Evolutionary conservation across 2,113 vertebrate species (phyloP), one percentile per base, ranked within the genome.

Genomic region (Equus przewalskii): DNA sequence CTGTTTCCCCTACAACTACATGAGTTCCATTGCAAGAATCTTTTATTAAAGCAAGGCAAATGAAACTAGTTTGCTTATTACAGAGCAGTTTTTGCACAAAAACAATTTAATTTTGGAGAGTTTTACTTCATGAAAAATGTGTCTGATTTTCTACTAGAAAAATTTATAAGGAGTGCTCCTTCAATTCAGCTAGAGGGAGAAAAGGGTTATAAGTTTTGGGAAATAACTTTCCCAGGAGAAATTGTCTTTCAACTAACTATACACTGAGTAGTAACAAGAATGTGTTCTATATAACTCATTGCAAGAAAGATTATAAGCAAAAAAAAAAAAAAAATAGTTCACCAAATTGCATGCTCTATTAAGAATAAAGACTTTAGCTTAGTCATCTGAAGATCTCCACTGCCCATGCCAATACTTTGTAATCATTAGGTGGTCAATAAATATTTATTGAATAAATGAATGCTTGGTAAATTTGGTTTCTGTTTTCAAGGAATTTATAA

Each of bases 71-170:
- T 72, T 75, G 7, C 44, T 30, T 65, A 49, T 30, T 72, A 41
- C 21, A 80, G 21, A 67, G 15, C 7, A 78, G 1, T 75, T 64
- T 91, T 89, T 80, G 30, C 16, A 54, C 54, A 56, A 54, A 85
- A 80, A 70, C 14, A 64, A 36, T 51, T 91, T 30, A 6, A 81
- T 72, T 36, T 86, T 62, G 16, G 18, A 64, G 7, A 89, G 22
- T 89, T 88, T 88, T 95, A 62, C 13, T 64, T 97, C 33, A 89
- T 54, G 36, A 89, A 1, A 93, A 80, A 67, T 22, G n/a, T 78
- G 0, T n/a, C 44, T 83, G 41, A 73, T n/a, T 91, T 70, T 58
- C 64, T 73, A n/a, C 1, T 21, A 72, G 51, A 15, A 89, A 93
- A 88, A 44, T 51, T 60, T 85, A 80, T 11, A 60, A 81, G 46